Base-by-base conservation (phyloP, 1,140 invertebrate genomes). In the Ylistrum balloti region DNA sequence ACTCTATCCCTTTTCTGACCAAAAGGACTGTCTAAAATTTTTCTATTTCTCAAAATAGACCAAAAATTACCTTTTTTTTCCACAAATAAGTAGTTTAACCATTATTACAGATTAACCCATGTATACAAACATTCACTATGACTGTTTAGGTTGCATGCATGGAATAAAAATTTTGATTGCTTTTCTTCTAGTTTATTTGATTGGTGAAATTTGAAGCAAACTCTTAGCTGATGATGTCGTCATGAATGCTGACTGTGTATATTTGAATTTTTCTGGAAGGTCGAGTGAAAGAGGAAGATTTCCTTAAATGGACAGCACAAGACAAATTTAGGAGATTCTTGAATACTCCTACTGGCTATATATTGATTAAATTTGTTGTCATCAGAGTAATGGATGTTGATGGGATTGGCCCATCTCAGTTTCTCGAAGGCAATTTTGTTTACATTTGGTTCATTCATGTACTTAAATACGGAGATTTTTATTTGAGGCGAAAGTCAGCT, bases 371-470 rank as follows among this genome's bases (percentile, higher is more conserved):
- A 74, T 7, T 1, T 17, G 9, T 45, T 74, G 56, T 74, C 56
- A 74, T 28, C 56, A 74, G n/a, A 7, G 22, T 74, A 28, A 74
- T 74, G n/a, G n/a, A 74, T 74, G 22, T 28, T 28, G n/a, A 28
- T 74, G 56, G 56, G 56, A 74, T 74, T 74, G 56, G 22, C 56
- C n/a, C 56, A 74, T 28, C 41, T 13, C 17, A n/a, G 9, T 74
- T 74, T 74, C 56, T 74, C 28, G 56, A n/a, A 74, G n/a, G 56
- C 56, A 74, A 74, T 3, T 74, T 74, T 74, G 22, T 74, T 74
- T 74, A 17, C n/a, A 74, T 74, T 74, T 74, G 22, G n/a, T 74
- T 74, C 5, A 74, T 74, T n/a, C 5, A 74, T 74, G 3, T 56
- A 56, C n/a, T n/a, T n/a, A n/a, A n/a, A n/a, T n/a, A n/a, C n/a